Conservation (phyloP, 2,888 invertebrate genomes). For the Vesta saturnalis region DNA sequence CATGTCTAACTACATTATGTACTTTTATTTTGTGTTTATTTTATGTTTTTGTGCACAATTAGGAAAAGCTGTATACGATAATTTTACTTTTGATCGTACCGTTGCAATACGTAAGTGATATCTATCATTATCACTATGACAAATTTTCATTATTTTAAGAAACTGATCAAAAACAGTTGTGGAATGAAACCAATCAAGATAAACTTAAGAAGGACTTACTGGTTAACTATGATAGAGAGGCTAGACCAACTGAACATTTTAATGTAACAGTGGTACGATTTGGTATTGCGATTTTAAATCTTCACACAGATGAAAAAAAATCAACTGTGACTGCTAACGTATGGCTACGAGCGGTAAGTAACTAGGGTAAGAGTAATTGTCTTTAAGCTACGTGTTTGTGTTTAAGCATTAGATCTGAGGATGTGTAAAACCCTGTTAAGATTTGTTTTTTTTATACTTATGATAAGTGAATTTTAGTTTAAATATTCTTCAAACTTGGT, state of each 20-base stretch:
- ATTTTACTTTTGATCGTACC: not conserved
- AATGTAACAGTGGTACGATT: conserved; percentile 65
- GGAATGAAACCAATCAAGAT: conserved; percentile 69
- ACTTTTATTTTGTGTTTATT: not conserved
- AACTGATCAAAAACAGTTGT: conserved; percentile 59
- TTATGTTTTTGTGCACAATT: not conserved
- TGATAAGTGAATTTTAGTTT: too few species aligned
- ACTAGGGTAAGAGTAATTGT: too few species aligned
- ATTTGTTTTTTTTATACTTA: too few species aligned
- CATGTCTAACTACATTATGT: not conserved
- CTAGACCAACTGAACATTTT: conserved; percentile 65
- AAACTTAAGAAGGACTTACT: conserved; percentile 67
- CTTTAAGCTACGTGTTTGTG: too few species aligned
- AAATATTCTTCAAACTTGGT: too few species aligned
- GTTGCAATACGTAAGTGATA: not conserved
- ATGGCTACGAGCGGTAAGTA: conserved; percentile 72
- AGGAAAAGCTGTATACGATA: not conserved
- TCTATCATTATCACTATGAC: not conserved
- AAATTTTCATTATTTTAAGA: conserved; percentile 34
- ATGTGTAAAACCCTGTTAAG: too few species aligned
- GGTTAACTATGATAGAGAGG: conserved; percentile 66
- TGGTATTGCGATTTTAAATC: conserved; percentile 69
- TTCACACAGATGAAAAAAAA: conserved; percentile 72
- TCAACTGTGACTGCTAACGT: conserved; percentile 69
- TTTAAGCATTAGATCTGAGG: too few species aligned